Evolutionary conservation across 2,113 vertebrate species (phyloP), one percentile per base, ranked within the genome.

Genomic region (Pantherophis guttatus): DNA sequence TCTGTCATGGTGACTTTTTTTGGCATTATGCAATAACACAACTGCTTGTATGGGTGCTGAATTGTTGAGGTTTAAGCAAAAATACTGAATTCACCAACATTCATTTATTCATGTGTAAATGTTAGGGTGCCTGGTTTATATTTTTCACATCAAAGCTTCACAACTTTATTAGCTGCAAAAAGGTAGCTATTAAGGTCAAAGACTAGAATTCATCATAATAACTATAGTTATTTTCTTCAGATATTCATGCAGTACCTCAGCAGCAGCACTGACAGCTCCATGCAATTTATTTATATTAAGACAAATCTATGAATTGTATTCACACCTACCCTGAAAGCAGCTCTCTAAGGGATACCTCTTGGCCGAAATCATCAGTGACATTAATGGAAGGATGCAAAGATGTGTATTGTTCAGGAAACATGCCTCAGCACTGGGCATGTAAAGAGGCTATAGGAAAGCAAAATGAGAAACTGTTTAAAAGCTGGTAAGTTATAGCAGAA

Each of bases 141-240:
- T 96, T 97, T 97, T 97, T 93, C 89, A 94, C 92, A 96, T 96
- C 95, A 95, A 96, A 95, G 95, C 96, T 94, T 93, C 92, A 93
- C 95, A 97, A 95, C 95, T 96, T 96, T 94, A 96, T 96, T 97
- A 96, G 94, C 92, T 6, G 12, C 94, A 95, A 95, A 93, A 97
- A 96, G 92, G 94, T 96, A 87, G 88, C 96, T 97, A 96, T 97
- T 97, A 97, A 94, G 92, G 91, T 96, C 93, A 95, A 97, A 96
- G 94, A 96, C 96, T 96, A 94, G 95, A 97, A 97, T 97, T 97
- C 95, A 93, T 96, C 94, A 58, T 92, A 86, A 90, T 96, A 96
- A 96, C 94, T 96, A 97, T 95, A 95, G 95, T 96, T 97, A 97
- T 97, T 97, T 97, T 95, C 93, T 97, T 95, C 94, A 96, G 95